Evolutionary conservation across 1,140 invertebrate species (phyloP).

Genomic region (Magallana gigas): DNA sequence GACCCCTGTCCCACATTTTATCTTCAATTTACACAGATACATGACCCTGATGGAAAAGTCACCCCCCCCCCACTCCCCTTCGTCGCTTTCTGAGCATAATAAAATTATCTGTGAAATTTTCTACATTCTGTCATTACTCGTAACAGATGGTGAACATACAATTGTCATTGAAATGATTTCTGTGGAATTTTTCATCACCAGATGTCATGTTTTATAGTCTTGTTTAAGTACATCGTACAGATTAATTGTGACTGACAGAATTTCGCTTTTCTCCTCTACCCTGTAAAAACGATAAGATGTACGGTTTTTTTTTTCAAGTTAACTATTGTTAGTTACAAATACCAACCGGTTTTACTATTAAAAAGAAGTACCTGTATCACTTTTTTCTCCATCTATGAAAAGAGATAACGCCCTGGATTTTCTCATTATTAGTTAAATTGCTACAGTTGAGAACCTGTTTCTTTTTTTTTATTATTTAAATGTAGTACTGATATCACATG

Average conservation of each 20-base stretch:
- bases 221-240: not conserved
- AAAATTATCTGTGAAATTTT: not conserved
- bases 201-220: not conserved
- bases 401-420: no score
- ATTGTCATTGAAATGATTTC: not conserved
- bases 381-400: no score
- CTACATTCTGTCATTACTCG: not conserved
- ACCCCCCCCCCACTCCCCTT: not conserved
- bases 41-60: not conserved
- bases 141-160: not conserved
- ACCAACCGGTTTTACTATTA: not conserved
- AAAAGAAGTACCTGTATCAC: not conserved
- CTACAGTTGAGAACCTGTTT: no score
- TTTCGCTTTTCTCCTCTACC: not conserved
- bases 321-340: not conserved
- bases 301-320: not conserved
- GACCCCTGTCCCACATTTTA: not conserved
- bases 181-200: not conserved
- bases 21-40: not conserved
- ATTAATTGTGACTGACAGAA: not conserved
- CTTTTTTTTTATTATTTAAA: not conserved
- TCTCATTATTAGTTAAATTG: no score
- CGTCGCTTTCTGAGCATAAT: not conserved
- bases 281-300: not conserved
- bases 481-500: not conserved